A percentile compares a stretch with the other conserved stretches of the same genome.
Evolutionary conservation across 2,797 vertebrate genomes (phyloP).

Genomic region (Sebastes itinus): DNA sequence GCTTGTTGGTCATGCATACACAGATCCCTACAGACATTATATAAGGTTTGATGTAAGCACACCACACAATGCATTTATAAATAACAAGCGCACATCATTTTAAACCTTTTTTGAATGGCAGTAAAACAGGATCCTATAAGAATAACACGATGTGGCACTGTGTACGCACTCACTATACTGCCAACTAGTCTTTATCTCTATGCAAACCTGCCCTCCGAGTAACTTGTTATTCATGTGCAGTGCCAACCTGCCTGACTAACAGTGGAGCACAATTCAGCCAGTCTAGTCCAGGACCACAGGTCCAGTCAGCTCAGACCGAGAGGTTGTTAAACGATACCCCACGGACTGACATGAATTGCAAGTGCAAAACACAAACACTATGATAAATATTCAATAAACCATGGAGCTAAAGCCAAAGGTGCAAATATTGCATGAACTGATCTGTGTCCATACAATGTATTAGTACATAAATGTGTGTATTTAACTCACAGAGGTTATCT

Average conservation of each 20-base stretch:
- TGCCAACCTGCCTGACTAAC: constrained; percentile 45
- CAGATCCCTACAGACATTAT: not conserved
- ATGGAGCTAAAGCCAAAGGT: not conserved
- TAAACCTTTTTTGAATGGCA: not conserved
- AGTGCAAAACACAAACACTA: not conserved
- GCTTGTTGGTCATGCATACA: not conserved
- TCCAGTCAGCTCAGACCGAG: constrained; percentile 45
- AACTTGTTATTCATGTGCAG: constrained; percentile 64
- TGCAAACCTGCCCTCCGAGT: constrained; percentile 37
- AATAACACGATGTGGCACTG: not conserved
- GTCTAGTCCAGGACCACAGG: constrained; percentile 4
- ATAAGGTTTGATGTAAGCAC: not conserved
- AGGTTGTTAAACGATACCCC: constrained; percentile 12
- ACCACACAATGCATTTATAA: not conserved
- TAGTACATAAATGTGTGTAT: not conserved
- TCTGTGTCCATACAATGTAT: not conserved
- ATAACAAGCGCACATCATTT: not conserved
- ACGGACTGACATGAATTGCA: not conserved
- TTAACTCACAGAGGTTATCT: not conserved
- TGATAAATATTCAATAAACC: not conserved
- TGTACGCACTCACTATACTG: constrained; percentile 1
- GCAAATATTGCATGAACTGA: not conserved
- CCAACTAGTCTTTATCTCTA: constrained; percentile 33
- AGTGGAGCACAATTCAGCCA: constrained; percentile 50
- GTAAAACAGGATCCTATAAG: not conserved